phyloP scores from a whole-genome alignment of 2,113 vertebrate genomes.

The Hypomesus transpacificus region DNA sequence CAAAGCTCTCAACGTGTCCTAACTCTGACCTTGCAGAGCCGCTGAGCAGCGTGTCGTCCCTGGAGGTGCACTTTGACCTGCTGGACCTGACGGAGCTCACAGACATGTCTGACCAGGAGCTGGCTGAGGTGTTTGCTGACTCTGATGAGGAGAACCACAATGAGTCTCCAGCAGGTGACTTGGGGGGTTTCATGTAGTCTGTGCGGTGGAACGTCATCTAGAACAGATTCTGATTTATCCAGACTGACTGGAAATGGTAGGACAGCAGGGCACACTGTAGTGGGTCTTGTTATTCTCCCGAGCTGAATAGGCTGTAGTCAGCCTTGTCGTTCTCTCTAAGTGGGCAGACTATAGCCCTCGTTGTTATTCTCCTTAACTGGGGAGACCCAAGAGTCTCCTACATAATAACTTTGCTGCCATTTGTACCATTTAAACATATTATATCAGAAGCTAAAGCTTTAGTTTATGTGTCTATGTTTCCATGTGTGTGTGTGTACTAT shows the following conservation, averaged over 20 bases:
- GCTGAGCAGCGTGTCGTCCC: conserved; percentile 93
- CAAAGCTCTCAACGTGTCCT: not conserved
- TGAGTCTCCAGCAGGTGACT: conserved; percentile 78
- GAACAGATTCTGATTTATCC: too few relatives aligned
- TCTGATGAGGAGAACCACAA: conserved; percentile 90
- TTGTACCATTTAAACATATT: conserved; percentile 4
- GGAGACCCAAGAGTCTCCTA: not conserved
- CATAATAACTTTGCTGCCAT: not conserved
- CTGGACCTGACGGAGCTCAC: conserved; percentile 95
- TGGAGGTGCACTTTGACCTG: conserved; percentile 98
- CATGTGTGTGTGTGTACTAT: not conserved
- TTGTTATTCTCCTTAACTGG: not conserved
- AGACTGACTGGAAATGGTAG: too few relatives aligned
- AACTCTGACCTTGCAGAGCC: conserved; percentile 75
- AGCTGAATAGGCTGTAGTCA: not conserved
- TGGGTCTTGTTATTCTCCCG: too few relatives aligned
- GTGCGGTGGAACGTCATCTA: not conserved
- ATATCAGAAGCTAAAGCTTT: not conserved
- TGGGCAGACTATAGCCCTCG: not conserved
- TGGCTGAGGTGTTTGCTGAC: conserved; percentile 92
- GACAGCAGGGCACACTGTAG: too few relatives aligned
- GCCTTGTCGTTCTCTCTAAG: too few relatives aligned
- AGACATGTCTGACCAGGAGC: conserved; percentile 97
- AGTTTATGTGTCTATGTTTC: not conserved
- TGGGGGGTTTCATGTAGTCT: conserved; percentile 32